phyloP scores from a whole-genome alignment of 1,140 invertebrate genomes.

The Cotesia glomerata region DNA sequence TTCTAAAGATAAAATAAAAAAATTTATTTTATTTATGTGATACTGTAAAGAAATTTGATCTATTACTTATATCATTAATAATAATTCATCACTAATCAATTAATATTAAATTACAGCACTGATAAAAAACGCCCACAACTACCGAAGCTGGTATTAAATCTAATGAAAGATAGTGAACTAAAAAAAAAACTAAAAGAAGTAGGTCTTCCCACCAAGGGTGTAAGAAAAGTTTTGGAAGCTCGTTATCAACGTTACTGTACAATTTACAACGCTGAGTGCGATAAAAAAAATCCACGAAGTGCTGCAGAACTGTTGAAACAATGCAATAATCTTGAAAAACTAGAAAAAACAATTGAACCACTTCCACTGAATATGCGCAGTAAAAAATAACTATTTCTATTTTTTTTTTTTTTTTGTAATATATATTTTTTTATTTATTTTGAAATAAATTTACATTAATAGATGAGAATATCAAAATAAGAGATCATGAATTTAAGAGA shows the following conservation, averaged over 20 bases:
- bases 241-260: constrained; percentile 59
- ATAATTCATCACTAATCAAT: neutral
- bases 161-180: constrained; percentile 66
- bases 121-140: constrained; percentile 55
- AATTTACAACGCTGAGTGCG: constrained; percentile 65
- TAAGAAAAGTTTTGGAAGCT: constrained; percentile 59
- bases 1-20: neutral
- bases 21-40: too few relatives aligned
- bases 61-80: too few relatives aligned
- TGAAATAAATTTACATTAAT: neutral
- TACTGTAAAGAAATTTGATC: too few relatives aligned
- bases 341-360: constrained; percentile 48
- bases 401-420: too few relatives aligned
- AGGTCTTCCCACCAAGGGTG: constrained; percentile 61
- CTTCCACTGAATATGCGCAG: constrained; percentile 24
- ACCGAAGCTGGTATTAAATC: constrained; percentile 65
- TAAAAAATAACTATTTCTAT: too few relatives aligned
- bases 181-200: constrained; percentile 63
- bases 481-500: too few relatives aligned
- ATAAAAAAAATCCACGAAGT: constrained; percentile 57
- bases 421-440: neutral
- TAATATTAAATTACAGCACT: constrained; percentile 37
- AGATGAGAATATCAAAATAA: too few relatives aligned
- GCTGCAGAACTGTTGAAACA: constrained; percentile 58
- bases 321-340: constrained; percentile 59